A percentile compares a stretch with the other conserved stretches of the same genome.
Conservation (phyloP, 2,113 vertebrate species). For the Origma solitaria region DNA sequence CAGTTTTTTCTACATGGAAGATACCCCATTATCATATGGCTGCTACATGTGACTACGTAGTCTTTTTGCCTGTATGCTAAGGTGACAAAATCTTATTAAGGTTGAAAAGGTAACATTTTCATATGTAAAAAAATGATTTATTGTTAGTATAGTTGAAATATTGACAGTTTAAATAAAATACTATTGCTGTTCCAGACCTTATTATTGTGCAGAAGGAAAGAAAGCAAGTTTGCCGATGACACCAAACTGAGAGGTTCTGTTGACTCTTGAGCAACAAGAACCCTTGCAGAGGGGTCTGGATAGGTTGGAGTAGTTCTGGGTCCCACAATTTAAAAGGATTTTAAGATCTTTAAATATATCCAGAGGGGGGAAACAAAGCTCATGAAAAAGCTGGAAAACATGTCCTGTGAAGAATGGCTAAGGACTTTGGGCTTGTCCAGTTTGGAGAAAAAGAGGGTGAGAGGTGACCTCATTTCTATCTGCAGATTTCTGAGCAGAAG, state of each 20-base stretch:
- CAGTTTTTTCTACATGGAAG: neutral
- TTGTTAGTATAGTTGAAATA: neutral
- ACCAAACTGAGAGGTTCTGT: neutral
- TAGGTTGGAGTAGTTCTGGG: neutral
- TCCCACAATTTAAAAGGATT: neutral
- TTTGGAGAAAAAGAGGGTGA: neutral
- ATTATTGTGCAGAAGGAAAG: neutral
- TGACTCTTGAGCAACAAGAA: neutral
- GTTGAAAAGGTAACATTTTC: neutral
- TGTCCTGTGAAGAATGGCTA: neutral
- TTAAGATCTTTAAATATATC: neutral
- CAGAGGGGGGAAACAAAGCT: neutral
- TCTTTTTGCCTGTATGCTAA: neutral
- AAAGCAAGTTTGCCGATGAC: neutral
- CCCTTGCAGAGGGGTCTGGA: neutral
- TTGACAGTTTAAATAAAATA: neutral
- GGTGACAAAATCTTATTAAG: neutral
- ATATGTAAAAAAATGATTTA: neutral
- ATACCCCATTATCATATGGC: fast-evolving
- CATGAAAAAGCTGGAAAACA: neutral
- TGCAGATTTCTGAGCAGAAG: neutral
- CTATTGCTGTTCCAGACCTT: fast-evolving
- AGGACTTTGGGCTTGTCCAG: neutral
- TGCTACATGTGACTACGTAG: neutral
- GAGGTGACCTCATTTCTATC: neutral